These are phyloP conservation scores for Chaetogeoica ovagalla DNA, from an alignment of 2,888 invertebrate genomes.

Conservation along the genomic window DNA sequence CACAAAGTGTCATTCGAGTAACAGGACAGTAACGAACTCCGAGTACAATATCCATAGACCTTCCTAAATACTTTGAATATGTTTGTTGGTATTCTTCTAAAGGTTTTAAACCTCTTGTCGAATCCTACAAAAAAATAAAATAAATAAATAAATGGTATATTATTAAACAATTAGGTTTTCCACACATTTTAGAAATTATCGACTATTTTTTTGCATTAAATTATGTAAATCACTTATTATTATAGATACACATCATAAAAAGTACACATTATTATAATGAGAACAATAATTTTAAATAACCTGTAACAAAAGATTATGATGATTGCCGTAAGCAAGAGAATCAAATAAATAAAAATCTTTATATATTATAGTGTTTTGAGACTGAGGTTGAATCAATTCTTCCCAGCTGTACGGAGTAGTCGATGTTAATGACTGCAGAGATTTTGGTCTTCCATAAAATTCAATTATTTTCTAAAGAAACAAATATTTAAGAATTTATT, in stretches of 20 bases:
- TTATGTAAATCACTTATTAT: too few species aligned
- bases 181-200: too few species aligned
- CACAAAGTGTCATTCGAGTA: slow-evolving; percentile 81
- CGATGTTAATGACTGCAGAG: not conserved
- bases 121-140: slow-evolving; percentile 66
- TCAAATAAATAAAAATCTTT: slow-evolving; percentile 43
- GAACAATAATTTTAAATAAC: slow-evolving; percentile 61
- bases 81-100: slow-evolving; percentile 76
- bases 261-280: too few species aligned
- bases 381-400: not conserved
- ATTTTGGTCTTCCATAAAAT: slow-evolving; percentile 33
- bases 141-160: not conserved
- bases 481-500: slow-evolving; percentile 19
- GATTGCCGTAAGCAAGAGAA: slow-evolving; percentile 64
- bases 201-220: too few species aligned
- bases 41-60: slow-evolving; percentile 70
- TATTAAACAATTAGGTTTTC: not conserved
- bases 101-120: slow-evolving; percentile 68
- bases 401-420: slow-evolving; percentile 7
- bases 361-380: not conserved
- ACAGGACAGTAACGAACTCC: slow-evolving; percentile 83
- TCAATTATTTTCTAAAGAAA: slow-evolving; percentile 40
- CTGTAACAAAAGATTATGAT: slow-evolving; percentile 77
- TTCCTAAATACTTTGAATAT: slow-evolving; percentile 73
- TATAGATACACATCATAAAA: too few species aligned